These are phyloP conservation scores for Carlito syrichta DNA, from an alignment of 2,113 vertebrate genomes.

Conservation along the genomic window DNA sequence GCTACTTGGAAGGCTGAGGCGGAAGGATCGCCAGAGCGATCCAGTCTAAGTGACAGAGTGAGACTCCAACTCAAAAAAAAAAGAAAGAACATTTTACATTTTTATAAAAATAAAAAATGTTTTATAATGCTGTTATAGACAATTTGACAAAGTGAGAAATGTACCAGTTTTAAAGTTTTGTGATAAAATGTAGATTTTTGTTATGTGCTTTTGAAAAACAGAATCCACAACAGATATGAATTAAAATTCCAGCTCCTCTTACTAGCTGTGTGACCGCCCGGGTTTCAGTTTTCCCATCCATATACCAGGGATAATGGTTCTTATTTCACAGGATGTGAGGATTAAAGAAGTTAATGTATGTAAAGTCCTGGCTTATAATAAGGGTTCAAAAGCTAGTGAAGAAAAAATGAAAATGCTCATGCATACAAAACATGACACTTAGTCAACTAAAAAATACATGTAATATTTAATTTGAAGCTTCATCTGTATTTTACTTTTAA, in stretches of 20 bases:
- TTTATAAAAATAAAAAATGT: not conserved
- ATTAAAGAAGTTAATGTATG: slow-evolving; percentile 13
- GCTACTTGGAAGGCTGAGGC: too few relatives aligned
- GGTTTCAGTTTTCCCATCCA: not conserved
- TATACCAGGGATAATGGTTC: not conserved
- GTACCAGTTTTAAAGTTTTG: not conserved
- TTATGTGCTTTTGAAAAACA: slow-evolving; percentile 57
- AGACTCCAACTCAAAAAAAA: too few relatives aligned
- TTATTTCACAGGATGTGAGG: not conserved
- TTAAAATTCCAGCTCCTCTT: slow-evolving; percentile 17
- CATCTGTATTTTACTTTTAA: not conserved
- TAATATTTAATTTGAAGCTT: slow-evolving; percentile 9
- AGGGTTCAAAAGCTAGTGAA: not conserved
- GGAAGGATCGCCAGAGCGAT: too few relatives aligned
- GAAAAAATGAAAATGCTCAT: not conserved
- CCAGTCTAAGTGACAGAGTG: too few relatives aligned
- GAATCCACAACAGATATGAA: not conserved
- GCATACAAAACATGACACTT: not conserved
- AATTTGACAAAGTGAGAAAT: slow-evolving; percentile 22
- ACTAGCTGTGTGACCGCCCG: not conserved
- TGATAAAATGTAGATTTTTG: slow-evolving; percentile 72
- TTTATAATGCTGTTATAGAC: not conserved
- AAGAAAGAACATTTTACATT: too few relatives aligned
- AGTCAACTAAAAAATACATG: not conserved
- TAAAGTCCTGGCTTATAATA: not conserved